phyloP scores from a whole-genome alignment of 2,797 vertebrate genomes.

The Avahi laniger region DNA sequence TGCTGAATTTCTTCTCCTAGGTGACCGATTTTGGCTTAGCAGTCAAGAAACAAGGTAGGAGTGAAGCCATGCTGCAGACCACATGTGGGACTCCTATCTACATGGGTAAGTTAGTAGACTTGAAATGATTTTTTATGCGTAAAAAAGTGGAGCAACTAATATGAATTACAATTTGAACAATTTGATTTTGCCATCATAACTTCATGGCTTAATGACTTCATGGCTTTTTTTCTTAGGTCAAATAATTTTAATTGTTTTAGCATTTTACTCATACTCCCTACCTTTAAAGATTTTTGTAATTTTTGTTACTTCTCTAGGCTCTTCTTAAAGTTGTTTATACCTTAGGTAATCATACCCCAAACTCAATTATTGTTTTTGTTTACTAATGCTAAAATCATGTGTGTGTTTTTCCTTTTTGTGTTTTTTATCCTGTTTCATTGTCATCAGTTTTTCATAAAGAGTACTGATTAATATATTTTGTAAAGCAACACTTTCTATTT shows the following conservation, averaged over 20 bases:
- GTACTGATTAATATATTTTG: constrained; percentile 9
- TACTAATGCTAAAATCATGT: not conserved
- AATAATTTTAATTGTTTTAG: not conserved
- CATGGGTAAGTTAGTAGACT: constrained; percentile 88
- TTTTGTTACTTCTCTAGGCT: not conserved
- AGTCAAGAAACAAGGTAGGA: constrained; percentile 89
- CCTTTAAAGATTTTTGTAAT: not conserved
- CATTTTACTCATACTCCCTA: not conserved
- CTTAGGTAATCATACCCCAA: constrained; percentile 22
- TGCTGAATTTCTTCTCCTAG: constrained; percentile 81
- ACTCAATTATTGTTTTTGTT: constrained; percentile 33
- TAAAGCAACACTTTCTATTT: not conserved
- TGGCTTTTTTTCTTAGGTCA: constrained; percentile 20
- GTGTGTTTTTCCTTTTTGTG: not conserved
- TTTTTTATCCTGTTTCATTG: constrained; percentile 33
- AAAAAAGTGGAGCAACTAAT: not conserved
- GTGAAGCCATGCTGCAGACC: constrained; percentile 89
- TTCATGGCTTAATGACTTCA: not conserved
- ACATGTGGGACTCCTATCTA: constrained; percentile 93
- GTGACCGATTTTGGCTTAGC: constrained; percentile 94
- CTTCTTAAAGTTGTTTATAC: constrained; percentile 20
- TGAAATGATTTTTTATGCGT: not conserved
- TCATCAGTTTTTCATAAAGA: constrained; percentile 15
- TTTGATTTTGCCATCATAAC: not conserved
- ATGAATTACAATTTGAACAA: not conserved